Evolutionary conservation across 2,888 invertebrate species (phyloP).

Genomic region (Chironomus riparius): DNA sequence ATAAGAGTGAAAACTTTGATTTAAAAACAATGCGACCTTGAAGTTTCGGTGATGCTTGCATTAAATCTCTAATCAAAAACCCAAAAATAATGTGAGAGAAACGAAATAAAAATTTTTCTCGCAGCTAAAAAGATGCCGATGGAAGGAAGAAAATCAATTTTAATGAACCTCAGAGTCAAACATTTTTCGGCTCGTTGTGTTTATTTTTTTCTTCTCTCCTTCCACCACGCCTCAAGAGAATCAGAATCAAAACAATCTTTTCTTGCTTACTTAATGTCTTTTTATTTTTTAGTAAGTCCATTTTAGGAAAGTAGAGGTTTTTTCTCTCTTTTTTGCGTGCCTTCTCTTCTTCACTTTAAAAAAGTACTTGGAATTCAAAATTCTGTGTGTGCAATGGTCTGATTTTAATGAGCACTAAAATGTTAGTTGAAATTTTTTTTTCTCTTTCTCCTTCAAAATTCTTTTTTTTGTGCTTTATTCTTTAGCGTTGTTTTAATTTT

Average conservation of each 20-base stretch:
- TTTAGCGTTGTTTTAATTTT: background rate
- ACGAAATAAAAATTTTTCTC: too few relatives aligned
- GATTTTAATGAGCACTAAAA: constrained; percentile 4
- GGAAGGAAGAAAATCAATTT: constrained; percentile 13
- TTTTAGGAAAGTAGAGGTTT: background rate
- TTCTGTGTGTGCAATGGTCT: constrained; percentile 10
- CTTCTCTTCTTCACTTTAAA: background rate
- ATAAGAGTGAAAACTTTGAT: background rate
- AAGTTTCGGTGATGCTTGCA: too few relatives aligned
- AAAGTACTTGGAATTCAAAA: background rate
- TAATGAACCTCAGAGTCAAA: constrained; percentile 20
- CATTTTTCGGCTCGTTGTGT: constrained; percentile 12
- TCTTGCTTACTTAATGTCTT: background rate
- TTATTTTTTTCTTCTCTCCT: background rate
- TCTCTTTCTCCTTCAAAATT: background rate
- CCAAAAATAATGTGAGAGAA: too few relatives aligned
- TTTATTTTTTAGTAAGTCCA: background rate
- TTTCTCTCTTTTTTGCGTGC: background rate
- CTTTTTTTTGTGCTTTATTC: background rate
- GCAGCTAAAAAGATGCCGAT: background rate
- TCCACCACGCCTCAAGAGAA: background rate
- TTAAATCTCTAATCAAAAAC: too few relatives aligned
- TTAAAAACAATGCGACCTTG: too few relatives aligned
- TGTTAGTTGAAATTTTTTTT: background rate
- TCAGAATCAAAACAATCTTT: background rate